Evolutionary conservation across 2,888 invertebrate genomes (phyloP).

Genomic region (Acronicta psi): DNA sequence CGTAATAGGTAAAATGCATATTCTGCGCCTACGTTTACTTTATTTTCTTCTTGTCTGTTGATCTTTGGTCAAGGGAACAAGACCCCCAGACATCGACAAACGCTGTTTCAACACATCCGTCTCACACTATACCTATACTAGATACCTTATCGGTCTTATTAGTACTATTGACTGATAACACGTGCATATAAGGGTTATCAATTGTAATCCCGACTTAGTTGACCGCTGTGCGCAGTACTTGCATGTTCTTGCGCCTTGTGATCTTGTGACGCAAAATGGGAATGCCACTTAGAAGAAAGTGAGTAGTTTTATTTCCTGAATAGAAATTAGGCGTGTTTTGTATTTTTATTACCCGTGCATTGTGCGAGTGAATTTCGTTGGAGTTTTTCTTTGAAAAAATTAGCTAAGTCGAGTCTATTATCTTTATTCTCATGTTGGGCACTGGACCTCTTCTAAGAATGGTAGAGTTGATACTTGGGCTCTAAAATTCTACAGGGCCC

Average conservation of each 20-base stretch:
- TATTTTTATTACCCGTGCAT: constrained; percentile 1
- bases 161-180: constrained; percentile 44
- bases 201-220: constrained; percentile 44
- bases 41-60: constrained; percentile 1
- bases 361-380: neutral
- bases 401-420: too few species aligned
- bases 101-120: constrained; percentile 40
- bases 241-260: constrained; percentile 39
- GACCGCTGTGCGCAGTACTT: constrained; percentile 29
- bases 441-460: too few species aligned
- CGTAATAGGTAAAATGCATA: too few species aligned
- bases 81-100: constrained; percentile 24
- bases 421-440: too few species aligned
- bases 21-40: too few species aligned
- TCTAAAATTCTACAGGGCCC: too few species aligned
- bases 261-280: constrained; percentile 39
- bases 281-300: constrained; percentile 39
- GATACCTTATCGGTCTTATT: constrained; percentile 55
- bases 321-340: constrained; percentile 9
- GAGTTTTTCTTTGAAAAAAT: neutral
- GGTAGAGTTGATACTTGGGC: too few species aligned
- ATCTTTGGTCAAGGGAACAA: constrained; percentile 40
- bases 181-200: constrained; percentile 52
- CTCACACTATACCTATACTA: constrained; percentile 49
- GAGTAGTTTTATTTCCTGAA: constrained; percentile 23